Evolutionary conservation across 2,113 vertebrate species (phyloP), one percentile per base, ranked within the genome.

Genomic region (Leptobrachium ailaonicum): DNA sequence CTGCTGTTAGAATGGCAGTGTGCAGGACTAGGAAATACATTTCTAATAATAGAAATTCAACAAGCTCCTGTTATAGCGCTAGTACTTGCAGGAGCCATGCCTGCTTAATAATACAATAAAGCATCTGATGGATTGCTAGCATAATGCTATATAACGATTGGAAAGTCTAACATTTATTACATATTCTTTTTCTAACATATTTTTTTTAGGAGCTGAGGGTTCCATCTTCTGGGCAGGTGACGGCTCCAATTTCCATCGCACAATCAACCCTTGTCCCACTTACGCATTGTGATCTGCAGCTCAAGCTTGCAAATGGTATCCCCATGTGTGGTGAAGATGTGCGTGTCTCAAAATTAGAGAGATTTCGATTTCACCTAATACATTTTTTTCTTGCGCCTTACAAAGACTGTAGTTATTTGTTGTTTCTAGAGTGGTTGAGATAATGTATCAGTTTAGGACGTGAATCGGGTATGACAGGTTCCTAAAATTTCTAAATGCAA

Each of bases 151-250:
- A 6, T 64, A 5, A n/a, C 32, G 14, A n/a, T n/a, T 20, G 2
- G 7, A 32, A 6, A 2, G 7, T 14, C 32, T 20, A 7, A 64
- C 14, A 6, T n/a, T 6, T n/a, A 2, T 64, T 6, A 14, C 32
- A 6, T 5, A 2, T 64, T 64, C 7, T 6, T 64, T 66, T 2
- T 32, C 20, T 32, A 32, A 32, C 41, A 8, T 66, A 41, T 42
- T 66, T 2, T 86, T 67, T 67, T 0, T 73, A 97, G 95, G 95
- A 96, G 82, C 84, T 94, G 44, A 92, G 91, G 80, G 90, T 91
- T 66, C 92, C 90, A 40, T 82, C 47, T 0, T 72, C 85, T 54
- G 50, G 83, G 73, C 53, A 79, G 68, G 85, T 13, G 1, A 2
- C 76, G 0, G 14, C 76, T 5, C 66, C 84, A 20, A 32, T 77